These are phyloP conservation scores for Promerops cafer DNA, from an alignment of 2,113 vertebrate genomes.

Conservation along the genomic window DNA sequence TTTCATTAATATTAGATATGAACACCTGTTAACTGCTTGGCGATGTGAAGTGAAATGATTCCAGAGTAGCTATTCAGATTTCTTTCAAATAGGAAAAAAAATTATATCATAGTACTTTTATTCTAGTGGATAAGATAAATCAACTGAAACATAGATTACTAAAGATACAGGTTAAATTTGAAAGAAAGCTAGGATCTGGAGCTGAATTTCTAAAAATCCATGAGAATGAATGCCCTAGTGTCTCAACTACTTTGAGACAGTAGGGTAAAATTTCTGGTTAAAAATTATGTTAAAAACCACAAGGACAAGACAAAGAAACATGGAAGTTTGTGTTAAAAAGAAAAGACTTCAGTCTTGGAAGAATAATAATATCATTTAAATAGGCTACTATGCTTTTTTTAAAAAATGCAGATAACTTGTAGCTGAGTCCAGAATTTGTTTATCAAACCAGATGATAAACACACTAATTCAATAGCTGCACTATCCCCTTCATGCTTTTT, in stretches of 20 bases:
- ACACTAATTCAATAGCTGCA: background rate
- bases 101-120: background rate
- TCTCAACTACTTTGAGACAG: background rate
- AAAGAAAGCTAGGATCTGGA: background rate
- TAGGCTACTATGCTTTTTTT: background rate
- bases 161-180: background rate
- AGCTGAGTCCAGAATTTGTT: background rate
- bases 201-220: background rate
- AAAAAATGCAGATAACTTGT: background rate
- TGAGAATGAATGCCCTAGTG: background rate
- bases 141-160: background rate
- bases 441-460: background rate
- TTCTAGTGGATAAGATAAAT: background rate
- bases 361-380: background rate
- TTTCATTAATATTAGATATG: background rate
- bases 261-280: background rate
- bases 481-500: background rate
- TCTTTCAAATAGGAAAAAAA: background rate
- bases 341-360: background rate
- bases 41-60: rapidly evolving
- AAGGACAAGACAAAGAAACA: background rate
- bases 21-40: background rate
- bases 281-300: background rate
- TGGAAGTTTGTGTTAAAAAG: background rate
- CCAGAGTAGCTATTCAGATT: background rate